Conservation (phyloP, 2,797 vertebrate species). For the Acipenser oxyrinchus region DNA sequence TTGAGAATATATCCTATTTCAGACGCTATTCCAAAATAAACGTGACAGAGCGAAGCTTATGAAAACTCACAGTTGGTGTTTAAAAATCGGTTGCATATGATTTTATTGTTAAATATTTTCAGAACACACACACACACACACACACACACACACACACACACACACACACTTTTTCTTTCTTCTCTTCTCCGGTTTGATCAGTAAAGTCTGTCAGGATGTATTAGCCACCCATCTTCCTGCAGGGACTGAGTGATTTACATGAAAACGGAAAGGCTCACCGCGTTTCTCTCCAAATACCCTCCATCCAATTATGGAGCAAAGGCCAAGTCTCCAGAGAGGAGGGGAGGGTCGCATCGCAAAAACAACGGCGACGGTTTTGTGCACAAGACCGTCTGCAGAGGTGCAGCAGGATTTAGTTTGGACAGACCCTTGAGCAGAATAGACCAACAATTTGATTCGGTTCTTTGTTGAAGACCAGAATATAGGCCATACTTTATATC, state of each 20-base stretch:
- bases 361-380: too few relatives aligned
- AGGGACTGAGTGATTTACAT: constrained; percentile 29
- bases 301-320: constrained; percentile 21
- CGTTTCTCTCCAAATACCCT: constrained; percentile 14
- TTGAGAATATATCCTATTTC: background rate
- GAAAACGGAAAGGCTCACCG: constrained; percentile 27
- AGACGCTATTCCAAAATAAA: background rate
- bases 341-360: background rate
- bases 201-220: constrained; percentile 22
- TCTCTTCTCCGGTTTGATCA: constrained; percentile 11
- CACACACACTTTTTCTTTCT: background rate
- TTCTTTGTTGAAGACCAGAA: too few relatives aligned
- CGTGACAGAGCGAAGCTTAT: too few relatives aligned
- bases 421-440: too few relatives aligned
- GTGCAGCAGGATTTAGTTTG: too few relatives aligned
- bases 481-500: too few relatives aligned
- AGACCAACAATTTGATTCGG: too few relatives aligned
- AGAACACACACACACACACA: too few relatives aligned
- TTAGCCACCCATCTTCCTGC: constrained; percentile 24
- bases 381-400: too few relatives aligned
- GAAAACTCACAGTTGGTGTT: background rate
- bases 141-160: too few relatives aligned
- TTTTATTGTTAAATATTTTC: too few relatives aligned
- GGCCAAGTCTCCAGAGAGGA: background rate
- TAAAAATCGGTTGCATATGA: background rate